These are phyloP conservation scores for Anguilla pacifica DNA, from an alignment of 2,797 vertebrate genomes.

Conservation along the genomic window DNA sequence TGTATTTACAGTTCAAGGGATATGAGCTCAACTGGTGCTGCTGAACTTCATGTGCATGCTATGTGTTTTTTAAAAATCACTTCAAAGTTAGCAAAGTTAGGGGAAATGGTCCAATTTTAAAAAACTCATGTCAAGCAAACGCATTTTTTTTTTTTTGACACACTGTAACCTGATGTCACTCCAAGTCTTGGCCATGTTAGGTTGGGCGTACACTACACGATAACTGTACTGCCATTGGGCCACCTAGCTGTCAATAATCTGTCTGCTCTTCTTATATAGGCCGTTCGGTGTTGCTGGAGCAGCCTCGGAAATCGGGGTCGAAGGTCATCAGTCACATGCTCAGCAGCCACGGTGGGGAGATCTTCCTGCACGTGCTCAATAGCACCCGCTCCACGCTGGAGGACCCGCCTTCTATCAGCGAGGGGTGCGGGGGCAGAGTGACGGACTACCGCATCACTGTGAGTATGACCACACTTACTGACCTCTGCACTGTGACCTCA, in stretches of 20 bases:
- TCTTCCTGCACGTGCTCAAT: slow-evolving; percentile 94
- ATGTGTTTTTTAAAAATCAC: too few relatives aligned
- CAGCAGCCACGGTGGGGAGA: slow-evolving; percentile 97
- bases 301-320: slow-evolving; percentile 95
- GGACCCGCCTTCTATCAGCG: slow-evolving; percentile 97
- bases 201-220: too few relatives aligned
- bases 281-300: slow-evolving; percentile 93
- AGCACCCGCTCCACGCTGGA: slow-evolving; percentile 96
- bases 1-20: background rate
- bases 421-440: slow-evolving; percentile 95
- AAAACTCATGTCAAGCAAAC: too few relatives aligned
- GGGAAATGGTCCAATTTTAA: too few relatives aligned
- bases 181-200: too few relatives aligned
- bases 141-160: too few relatives aligned
- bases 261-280: slow-evolving; percentile 60
- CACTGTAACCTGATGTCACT: too few relatives aligned
- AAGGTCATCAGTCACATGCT: slow-evolving; percentile 99
- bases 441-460: slow-evolving; percentile 98
- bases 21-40: background rate
- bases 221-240: background rate
- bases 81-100: too few relatives aligned
- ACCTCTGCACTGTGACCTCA: background rate
- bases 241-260: background rate
- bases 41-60: background rate
- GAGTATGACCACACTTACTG: slow-evolving; percentile 43